These are phyloP conservation scores for Coboldia fuscipes DNA, from an alignment of 1,140 invertebrate genomes.

Conservation along the genomic window DNA sequence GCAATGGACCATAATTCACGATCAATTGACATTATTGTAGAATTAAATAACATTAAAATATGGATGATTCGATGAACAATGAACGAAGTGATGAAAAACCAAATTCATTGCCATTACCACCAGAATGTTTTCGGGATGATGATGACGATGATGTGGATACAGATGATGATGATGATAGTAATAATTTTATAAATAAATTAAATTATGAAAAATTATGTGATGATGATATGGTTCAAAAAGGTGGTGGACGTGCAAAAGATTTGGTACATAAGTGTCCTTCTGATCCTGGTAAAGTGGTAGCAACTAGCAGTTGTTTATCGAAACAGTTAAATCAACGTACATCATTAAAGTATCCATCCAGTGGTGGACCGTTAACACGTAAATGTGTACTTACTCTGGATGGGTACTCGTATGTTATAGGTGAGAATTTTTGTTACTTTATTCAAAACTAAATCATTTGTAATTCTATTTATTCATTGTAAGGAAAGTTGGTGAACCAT, in stretches of 20 bases:
- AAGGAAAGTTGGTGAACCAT: neutral
- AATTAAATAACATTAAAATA: too few species aligned
- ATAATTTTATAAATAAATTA: slow-evolving; percentile 3
- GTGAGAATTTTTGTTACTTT: slow-evolving; percentile 26
- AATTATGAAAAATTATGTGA: slow-evolving; percentile 2
- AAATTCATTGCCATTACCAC: neutral
- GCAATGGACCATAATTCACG: too few species aligned
- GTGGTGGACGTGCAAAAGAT: slow-evolving; percentile 9
- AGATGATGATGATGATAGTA: slow-evolving; percentile 6
- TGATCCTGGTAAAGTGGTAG: slow-evolving; percentile 12
- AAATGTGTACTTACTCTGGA: slow-evolving; percentile 58
- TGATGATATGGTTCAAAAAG: slow-evolving; percentile 7
- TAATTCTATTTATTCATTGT: neutral
- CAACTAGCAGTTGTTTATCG: slow-evolving; percentile 3
- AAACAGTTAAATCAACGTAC: slow-evolving; percentile 4
- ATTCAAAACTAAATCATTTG: neutral
- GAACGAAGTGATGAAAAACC: neutral
- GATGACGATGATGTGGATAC: slow-evolving; percentile 1
- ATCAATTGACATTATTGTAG: too few species aligned
- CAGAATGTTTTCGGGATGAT: slow-evolving; percentile 1
- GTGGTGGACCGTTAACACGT: slow-evolving; percentile 26
- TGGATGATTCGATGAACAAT: neutral
- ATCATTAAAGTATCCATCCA: slow-evolving; percentile 12
- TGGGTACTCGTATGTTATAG: slow-evolving; percentile 62
- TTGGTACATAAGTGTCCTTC: slow-evolving; percentile 9